Evolutionary conservation across 2,797 vertebrate genomes (phyloP).

Genomic region (Leptatherina wallacei): DNA sequence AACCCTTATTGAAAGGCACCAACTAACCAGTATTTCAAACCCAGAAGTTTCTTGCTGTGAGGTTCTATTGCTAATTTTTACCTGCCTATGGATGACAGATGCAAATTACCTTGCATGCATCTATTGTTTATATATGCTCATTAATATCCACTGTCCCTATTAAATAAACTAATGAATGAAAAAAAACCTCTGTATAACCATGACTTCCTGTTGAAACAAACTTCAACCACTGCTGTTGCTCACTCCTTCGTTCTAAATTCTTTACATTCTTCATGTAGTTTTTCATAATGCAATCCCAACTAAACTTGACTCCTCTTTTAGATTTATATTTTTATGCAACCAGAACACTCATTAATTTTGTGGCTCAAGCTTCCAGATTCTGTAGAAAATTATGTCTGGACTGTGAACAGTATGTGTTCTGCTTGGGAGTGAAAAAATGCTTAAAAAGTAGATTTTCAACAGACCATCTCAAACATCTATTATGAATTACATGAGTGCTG

Average conservation of each 20-base stretch:
- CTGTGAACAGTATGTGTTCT: no score
- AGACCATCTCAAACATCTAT: not conserved
- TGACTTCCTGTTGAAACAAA: not conserved
- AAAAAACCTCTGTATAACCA: not conserved
- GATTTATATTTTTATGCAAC: no score
- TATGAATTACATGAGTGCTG: not conserved
- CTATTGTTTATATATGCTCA: no score
- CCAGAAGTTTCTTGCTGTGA: not conserved
- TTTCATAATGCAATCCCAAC: not conserved
- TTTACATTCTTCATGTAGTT: not conserved
- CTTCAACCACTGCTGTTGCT: no score
- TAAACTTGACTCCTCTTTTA: constrained; percentile 3
- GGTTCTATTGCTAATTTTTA: not conserved
- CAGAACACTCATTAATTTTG: no score
- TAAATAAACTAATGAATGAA: no score
- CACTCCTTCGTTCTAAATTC: not conserved
- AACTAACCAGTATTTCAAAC: not conserved
- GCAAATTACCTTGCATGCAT: no score
- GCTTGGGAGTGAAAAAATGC: no score
- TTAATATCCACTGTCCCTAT: no score
- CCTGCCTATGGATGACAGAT: no score
- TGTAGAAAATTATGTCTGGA: no score
- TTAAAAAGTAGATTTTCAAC: not conserved
- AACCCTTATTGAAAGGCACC: not conserved
- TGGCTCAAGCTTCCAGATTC: no score